A percentile compares a stretch with the other conserved stretches of the same genome.
phyloP scores from a whole-genome alignment of 2,888 invertebrate species.

The Taphrorychus bicolor region DNA sequence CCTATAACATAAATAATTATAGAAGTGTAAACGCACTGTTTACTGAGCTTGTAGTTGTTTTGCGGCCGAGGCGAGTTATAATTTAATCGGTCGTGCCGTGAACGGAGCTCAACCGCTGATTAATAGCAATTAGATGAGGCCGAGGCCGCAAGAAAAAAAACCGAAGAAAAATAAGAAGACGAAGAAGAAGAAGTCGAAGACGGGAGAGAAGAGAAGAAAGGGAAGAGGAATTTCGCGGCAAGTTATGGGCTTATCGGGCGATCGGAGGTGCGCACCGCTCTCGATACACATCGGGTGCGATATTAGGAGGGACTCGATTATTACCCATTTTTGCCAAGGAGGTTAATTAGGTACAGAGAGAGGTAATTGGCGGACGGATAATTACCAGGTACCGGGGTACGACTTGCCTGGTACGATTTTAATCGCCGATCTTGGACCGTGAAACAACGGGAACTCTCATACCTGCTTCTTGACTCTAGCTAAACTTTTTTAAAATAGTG shows the following conservation, averaged over 20 bases:
- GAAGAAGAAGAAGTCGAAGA: slow-evolving; percentile 19
- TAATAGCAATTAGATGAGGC: slow-evolving; percentile 60
- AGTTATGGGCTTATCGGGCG: slow-evolving; percentile 32
- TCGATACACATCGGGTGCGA: slow-evolving; percentile 43
- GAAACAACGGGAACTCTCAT: background rate
- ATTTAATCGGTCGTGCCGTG: slow-evolving; percentile 61
- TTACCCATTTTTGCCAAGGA: slow-evolving; percentile 36
- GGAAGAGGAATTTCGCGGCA: slow-evolving; percentile 37
- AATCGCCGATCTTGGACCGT: slow-evolving; percentile 18
- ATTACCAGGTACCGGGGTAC: slow-evolving; percentile 22
- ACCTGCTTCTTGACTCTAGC: background rate
- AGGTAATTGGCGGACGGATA: slow-evolving; percentile 35
- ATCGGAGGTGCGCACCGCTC: slow-evolving; percentile 21
- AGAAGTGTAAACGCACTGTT: slow-evolving; percentile 60
- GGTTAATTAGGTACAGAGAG: slow-evolving; percentile 38
- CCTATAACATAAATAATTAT: slow-evolving; percentile 55
- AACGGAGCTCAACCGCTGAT: slow-evolving; percentile 58
- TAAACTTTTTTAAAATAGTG: no score
- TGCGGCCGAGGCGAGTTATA: slow-evolving; percentile 59
- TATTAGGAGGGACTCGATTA: slow-evolving; percentile 40
- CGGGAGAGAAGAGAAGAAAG: slow-evolving; percentile 10
- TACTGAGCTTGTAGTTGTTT: slow-evolving; percentile 59
- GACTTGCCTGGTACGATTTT: slow-evolving; percentile 36
- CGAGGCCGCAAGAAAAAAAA: slow-evolving; percentile 37
- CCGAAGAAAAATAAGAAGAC: slow-evolving; percentile 10